These are phyloP conservation scores for Gonatopus flavifemur DNA, from an alignment of 1,140 invertebrate species.

Conservation along the genomic window DNA sequence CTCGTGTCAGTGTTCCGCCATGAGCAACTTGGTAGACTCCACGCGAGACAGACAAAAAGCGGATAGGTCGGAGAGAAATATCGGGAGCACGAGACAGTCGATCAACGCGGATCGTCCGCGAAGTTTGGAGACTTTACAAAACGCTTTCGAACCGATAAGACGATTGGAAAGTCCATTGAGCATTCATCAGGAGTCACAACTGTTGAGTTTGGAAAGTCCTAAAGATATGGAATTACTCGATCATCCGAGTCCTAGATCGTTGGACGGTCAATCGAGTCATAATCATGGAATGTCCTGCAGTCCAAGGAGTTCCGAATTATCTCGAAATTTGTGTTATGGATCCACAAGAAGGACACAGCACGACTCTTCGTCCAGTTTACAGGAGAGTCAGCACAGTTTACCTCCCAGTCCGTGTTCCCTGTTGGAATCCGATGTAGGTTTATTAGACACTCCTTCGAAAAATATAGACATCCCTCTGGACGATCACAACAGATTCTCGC, in stretches of 20 bases:
- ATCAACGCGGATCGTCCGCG: conserved; percentile 27
- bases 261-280: conserved; percentile 23
- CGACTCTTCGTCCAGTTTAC: conserved; percentile 19
- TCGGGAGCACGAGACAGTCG: conserved; percentile 33
- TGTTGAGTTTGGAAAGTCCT: conserved; percentile 24
- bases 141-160: conserved; percentile 34
- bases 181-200: conserved; percentile 28
- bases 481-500: conserved; percentile 20
- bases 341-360: conserved; percentile 33
- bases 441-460: conserved; percentile 18
- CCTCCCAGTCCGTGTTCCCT: conserved; percentile 31
- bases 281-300: conserved; percentile 28
- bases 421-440: conserved; percentile 18
- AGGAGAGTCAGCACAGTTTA: conserved; percentile 29
- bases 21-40: conserved; percentile 28
- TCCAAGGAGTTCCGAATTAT: conserved; percentile 30
- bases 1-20: conserved; percentile 35
- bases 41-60: conserved; percentile 24
- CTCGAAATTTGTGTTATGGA: conserved; percentile 33
- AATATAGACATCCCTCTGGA: conserved; percentile 32
- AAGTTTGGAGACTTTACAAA: conserved; percentile 29
- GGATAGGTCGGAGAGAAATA: conserved; percentile 27
- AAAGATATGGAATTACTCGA: conserved; percentile 26
- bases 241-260: conserved; percentile 24
- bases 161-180: conserved; percentile 29